Base-by-base conservation (phyloP, 1,140 invertebrate genomes). In the Drosophila mauritiana region DNA sequence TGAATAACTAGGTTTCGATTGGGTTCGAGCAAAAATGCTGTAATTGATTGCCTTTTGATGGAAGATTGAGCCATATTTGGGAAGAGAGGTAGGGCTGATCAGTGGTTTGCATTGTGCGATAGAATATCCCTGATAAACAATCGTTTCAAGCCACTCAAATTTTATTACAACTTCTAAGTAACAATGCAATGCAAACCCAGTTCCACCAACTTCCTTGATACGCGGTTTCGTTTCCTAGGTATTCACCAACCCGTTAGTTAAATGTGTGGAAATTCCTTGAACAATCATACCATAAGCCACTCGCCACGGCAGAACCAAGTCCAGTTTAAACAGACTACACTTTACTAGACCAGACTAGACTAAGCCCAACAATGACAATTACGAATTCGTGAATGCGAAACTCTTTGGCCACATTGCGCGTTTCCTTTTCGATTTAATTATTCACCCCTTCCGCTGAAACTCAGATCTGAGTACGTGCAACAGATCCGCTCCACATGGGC, bases 351-450 rank as follows among this genome's bases (percentile, higher is more conserved):
- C 10, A 48, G 48, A 39, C 53, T 12, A 20, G 45, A 48, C 68
- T 42, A 2, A 42, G 6, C 42, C 59, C 67, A 65, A 63, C 63
- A 65, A 79, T 79, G 75, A 86, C 83, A 83, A 89, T 79, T 77
- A 73, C 57, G 82, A 51, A 83, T 73, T 65, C 63, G 54, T 77
- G 70, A 43, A 56, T 80, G 58, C 78, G 63, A 80, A 78, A 58
- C 43, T 76, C 62, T 48, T 80, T 80, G 68, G 74, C 31, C 75
- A 64, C 76, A 79, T 65, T 68, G 62, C 49, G 49, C 59, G 79
- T 86, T 86, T 86, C 84, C 84, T 83, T 83, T 83, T 77, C 13
- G 59, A 62, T 77, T 83, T 89, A 83, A 88, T 88, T 86, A 79
- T 88, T 48, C 70, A 82, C 62, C 61, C 40, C 68, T 57, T 72